Percentiles rank a stretch among this genome's conserved stretches.
phyloP scores from a whole-genome alignment of 2,888 invertebrate species.

The Mesoligia furuncula region DNA sequence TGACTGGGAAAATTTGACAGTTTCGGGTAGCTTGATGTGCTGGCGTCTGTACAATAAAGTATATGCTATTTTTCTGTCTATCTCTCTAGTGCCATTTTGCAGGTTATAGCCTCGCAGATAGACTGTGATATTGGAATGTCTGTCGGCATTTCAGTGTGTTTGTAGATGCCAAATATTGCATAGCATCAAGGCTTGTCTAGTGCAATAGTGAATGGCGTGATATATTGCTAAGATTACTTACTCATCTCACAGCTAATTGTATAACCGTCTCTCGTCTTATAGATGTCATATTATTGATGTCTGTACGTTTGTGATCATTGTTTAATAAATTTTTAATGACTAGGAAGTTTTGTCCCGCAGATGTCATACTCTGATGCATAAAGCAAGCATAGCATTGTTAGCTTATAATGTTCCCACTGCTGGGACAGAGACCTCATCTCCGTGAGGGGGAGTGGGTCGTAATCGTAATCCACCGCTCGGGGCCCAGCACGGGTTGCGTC shows the following conservation, averaged over 20 bases:
- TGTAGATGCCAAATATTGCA: slow-evolving; percentile 47
- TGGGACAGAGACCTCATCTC: too few species aligned
- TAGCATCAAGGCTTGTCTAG: slow-evolving; percentile 31
- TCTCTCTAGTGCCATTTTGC: not conserved
- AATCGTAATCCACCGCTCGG: too few species aligned
- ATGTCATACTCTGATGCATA: not conserved
- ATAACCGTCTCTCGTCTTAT: not conserved
- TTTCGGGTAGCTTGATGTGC: too few species aligned
- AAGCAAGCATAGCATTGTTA: too few species aligned
- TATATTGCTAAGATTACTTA: slow-evolving; percentile 21
- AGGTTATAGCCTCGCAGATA: slow-evolving; percentile 18
- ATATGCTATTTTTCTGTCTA: not conserved
- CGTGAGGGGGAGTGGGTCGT: too few species aligned
- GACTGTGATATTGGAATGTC: slow-evolving; percentile 35
- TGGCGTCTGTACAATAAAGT: not conserved
- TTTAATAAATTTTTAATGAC: not conserved
- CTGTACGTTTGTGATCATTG: not conserved
- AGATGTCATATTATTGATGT: not conserved
- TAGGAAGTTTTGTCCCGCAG: not conserved
- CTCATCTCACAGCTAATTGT: not conserved
- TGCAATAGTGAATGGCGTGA: slow-evolving; percentile 58
- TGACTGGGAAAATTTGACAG: too few species aligned
- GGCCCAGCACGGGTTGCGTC: too few species aligned
- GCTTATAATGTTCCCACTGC: too few species aligned
- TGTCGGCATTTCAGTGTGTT: slow-evolving; percentile 34